phyloP scores from a whole-genome alignment of 2,888 invertebrate species.

The Argynnis bischoffii region DNA sequence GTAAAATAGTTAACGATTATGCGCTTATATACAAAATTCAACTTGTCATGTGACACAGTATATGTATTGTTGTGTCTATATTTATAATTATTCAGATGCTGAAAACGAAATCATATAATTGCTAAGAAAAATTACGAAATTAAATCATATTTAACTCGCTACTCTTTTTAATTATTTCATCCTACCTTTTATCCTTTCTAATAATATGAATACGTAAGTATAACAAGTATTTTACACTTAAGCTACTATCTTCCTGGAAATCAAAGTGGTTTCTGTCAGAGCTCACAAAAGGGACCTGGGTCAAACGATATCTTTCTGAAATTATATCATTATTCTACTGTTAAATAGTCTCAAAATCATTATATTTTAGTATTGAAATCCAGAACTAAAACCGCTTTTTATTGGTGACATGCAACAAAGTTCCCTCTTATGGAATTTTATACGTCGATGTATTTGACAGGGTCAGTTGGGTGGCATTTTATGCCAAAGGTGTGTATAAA shows the following conservation, averaged over 20 bases:
- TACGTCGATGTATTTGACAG: conserved; percentile 31
- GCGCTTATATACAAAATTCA: conserved; percentile 72
- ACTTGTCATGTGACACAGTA: conserved; percentile 65
- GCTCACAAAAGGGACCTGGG: no score
- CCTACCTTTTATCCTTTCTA: not conserved
- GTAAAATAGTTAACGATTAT: conserved; percentile 65
- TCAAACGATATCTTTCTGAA: no score
- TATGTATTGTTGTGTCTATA: conserved; percentile 71
- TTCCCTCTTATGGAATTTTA: conserved; percentile 19
- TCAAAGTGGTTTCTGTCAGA: no score
- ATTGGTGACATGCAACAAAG: conserved; percentile 22
- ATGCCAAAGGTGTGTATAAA: conserved; percentile 39
- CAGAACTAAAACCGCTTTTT: conserved; percentile 15
- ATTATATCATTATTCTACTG: no score
- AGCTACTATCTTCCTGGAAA: no score
- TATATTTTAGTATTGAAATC: conserved; percentile 1
- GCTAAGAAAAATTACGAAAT: conserved; percentile 82
- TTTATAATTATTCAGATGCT: conserved; percentile 77
- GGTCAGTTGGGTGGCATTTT: conserved; percentile 37
- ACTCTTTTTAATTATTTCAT: conserved; percentile 45
- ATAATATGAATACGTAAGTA: no score
- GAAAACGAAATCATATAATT: conserved; percentile 79
- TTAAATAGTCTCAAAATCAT: not conserved
- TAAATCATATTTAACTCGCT: conserved; percentile 82
- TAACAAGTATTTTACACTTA: no score